Percentiles rank a stretch among this genome's conserved stretches.
Evolutionary conservation across 2,113 vertebrate genomes (phyloP).

Genomic region (Sinocyclocheilus anophthalmus): DNA sequence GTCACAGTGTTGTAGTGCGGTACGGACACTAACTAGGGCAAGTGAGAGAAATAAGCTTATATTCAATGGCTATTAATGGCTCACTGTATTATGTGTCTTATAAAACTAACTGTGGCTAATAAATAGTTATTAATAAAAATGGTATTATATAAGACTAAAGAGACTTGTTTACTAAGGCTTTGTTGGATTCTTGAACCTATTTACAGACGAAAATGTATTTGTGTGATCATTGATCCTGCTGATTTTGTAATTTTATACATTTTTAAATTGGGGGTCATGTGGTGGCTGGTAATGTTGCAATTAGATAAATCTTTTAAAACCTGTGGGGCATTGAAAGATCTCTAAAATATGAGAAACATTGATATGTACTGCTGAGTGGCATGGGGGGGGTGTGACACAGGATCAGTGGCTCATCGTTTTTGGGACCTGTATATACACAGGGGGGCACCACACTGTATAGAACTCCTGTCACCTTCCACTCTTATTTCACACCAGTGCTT

Average conservation of each 20-base stretch:
- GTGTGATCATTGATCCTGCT: too few species aligned
- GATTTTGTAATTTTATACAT: too few species aligned
- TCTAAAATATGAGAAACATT: not conserved
- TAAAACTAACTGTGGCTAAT: not conserved
- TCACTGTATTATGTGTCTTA: not conserved
- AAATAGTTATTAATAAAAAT: not conserved
- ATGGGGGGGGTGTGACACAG: too few species aligned
- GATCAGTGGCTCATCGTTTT: not conserved
- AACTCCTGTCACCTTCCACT: not conserved
- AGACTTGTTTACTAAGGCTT: not conserved
- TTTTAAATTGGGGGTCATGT: too few species aligned
- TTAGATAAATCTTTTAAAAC: too few species aligned
- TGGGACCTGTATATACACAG: too few species aligned
- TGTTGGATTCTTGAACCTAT: too few species aligned
- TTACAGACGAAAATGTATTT: too few species aligned
- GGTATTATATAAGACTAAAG: not conserved
- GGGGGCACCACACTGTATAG: not conserved
- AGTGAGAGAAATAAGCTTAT: too few species aligned
- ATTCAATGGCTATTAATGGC: not conserved
- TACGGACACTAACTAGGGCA: not conserved
- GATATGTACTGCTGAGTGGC: not conserved
- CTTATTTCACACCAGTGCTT: constrained; percentile 75
- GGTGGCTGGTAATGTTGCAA: too few species aligned
- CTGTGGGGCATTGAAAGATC: too few species aligned
- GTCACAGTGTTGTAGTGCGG: not conserved